phyloP scores from a whole-genome alignment of 1,140 invertebrate species.

The Nasonia longicornis region DNA sequence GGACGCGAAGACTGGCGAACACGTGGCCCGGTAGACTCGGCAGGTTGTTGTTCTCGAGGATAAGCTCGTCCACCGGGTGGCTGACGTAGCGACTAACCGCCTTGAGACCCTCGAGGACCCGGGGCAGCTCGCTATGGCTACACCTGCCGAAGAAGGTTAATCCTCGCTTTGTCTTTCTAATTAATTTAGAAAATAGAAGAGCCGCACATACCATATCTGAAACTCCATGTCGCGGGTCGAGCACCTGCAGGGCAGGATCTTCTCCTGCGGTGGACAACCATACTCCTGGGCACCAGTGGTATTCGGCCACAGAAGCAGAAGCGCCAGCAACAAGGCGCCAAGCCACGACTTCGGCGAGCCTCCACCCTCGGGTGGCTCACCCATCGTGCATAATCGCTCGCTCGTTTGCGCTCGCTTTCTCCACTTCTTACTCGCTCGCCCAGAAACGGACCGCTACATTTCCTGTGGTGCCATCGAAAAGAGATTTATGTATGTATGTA shows the following conservation, averaged over 20 bases:
- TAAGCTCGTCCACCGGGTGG: conserved; percentile 84
- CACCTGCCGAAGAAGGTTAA: conserved; percentile 73
- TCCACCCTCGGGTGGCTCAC: conserved; percentile 61
- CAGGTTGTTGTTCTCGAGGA: conserved; percentile 87
- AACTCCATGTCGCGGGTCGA: conserved; percentile 74
- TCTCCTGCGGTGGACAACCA: conserved; percentile 74
- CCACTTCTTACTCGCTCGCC: neutral
- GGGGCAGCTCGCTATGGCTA: conserved; percentile 84
- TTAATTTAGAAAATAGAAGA: neutral
- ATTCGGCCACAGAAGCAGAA: neutral
- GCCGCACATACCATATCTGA: conserved; percentile 75
- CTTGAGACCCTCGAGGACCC: conserved; percentile 80
- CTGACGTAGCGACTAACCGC: conserved; percentile 77
- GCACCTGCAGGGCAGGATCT: conserved; percentile 78
- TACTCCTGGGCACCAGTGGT: conserved; percentile 56
- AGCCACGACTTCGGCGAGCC: conserved; percentile 30
- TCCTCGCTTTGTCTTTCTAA: neutral
- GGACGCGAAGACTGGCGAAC: conserved; percentile 79
- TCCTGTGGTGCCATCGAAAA: neutral
- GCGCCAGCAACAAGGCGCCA: neutral
- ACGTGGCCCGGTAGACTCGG: conserved; percentile 83
- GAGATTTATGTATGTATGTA: neutral
- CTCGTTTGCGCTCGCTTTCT: neutral
- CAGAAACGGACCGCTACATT: conserved; percentile 29
- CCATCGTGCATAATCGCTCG: conserved; percentile 62